These are phyloP conservation scores for Antheraea assamensis DNA, from an alignment of 2,888 invertebrate genomes.

Conservation along the genomic window DNA sequence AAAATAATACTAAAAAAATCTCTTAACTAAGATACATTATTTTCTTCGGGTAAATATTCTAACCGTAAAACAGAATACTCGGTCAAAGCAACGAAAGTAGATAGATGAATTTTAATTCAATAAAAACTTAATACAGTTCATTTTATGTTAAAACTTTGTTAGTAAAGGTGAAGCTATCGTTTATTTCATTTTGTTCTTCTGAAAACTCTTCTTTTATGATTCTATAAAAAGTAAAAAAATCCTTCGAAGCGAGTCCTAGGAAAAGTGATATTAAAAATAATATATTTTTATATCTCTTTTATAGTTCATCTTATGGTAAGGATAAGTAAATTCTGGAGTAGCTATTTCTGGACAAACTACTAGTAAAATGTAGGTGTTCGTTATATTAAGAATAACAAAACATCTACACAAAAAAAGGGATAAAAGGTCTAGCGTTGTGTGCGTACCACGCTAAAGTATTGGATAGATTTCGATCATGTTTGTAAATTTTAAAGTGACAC, in stretches of 20 bases:
- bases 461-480: no score
- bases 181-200: not conserved
- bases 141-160: slow-evolving; percentile 6
- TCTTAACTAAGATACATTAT: no score
- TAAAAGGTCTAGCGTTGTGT: no score
- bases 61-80: not conserved
- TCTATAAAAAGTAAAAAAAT: slow-evolving; percentile 1
- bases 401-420: no score
- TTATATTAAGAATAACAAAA: no score
- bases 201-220: not conserved
- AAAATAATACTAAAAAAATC: no score
- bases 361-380: no score
- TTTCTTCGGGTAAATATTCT: no score
- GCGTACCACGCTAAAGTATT: no score
- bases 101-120: slow-evolving; percentile 12
- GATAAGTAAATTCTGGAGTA: not conserved
- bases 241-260: not conserved
- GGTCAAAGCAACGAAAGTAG: not conserved
- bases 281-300: not conserved
- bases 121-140: not conserved
- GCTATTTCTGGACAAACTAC: not conserved
- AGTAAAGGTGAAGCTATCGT: not conserved
- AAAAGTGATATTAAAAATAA: not conserved
- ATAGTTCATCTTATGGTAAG: not conserved
- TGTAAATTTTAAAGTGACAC: no score